Conservation (phyloP, 2,113 vertebrate genomes). For the Takifugu flavidus region DNA sequence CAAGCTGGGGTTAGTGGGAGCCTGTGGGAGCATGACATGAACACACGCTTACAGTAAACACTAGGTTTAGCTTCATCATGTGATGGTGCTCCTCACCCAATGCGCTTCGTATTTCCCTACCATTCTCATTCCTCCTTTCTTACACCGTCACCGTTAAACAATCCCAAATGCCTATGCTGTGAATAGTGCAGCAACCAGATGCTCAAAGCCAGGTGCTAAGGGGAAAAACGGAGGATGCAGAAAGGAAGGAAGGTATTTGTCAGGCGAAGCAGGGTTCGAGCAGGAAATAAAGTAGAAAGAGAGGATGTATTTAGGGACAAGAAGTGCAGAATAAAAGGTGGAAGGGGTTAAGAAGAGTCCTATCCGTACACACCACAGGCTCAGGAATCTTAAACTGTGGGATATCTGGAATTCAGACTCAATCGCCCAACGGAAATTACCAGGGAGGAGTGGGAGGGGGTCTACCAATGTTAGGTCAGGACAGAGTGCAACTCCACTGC, state of each 20-base stretch:
- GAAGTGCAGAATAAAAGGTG: constrained; percentile 21
- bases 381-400: constrained; percentile 45
- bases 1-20: constrained; percentile 41
- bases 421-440: constrained; percentile 57
- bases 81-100: background rate
- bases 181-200: too few species aligned
- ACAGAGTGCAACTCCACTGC: constrained; percentile 17
- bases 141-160: too few species aligned
- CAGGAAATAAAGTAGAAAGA: constrained; percentile 20
- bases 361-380: constrained; percentile 24
- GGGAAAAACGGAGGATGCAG: background rate
- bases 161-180: too few species aligned
- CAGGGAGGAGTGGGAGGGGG: constrained; percentile 13
- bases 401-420: constrained; percentile 53
- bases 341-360: constrained; percentile 13
- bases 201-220: too few species aligned
- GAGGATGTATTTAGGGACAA: constrained; percentile 6
- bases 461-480: constrained; percentile 22
- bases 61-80: background rate
- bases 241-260: constrained; percentile 2
- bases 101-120: background rate
- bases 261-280: background rate
- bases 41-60: background rate
- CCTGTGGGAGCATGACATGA: background rate
- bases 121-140: too few species aligned